Percentiles rank a stretch among this genome's conserved stretches.
Conservation (phyloP, 2,888 invertebrate genomes). For the Troilus luridus region DNA sequence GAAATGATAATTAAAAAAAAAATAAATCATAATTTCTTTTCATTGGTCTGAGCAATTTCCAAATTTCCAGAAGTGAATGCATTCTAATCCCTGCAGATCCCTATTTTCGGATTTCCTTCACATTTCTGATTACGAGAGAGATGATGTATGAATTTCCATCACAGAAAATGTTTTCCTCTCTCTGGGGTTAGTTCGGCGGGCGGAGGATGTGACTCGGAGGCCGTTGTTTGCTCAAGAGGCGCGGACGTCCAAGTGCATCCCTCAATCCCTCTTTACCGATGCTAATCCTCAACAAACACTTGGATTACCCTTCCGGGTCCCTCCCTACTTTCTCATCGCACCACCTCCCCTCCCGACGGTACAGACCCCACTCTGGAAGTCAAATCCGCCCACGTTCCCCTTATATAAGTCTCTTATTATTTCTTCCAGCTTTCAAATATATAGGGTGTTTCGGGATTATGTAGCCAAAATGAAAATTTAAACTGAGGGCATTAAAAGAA, state of each 20-base stretch:
- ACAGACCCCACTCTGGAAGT: constrained; percentile 22
- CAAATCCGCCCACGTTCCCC: background rate
- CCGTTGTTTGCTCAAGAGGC: constrained; percentile 26
- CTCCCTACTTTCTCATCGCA: constrained; percentile 45
- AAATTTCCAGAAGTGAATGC: background rate
- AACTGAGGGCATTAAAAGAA: no score
- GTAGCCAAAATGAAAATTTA: no score
- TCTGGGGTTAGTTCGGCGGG: background rate
- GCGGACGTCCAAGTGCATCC: constrained; percentile 18
- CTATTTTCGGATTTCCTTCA: background rate
- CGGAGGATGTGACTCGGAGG: constrained; percentile 23
- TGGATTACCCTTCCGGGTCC: constrained; percentile 32
- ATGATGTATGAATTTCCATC: background rate
- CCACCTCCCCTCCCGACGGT: no score
- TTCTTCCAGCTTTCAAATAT: background rate
- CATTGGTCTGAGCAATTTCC: background rate
- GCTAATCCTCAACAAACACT: constrained; percentile 49
- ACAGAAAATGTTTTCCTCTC: background rate
- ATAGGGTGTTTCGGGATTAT: no score
- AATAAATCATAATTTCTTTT: no score
- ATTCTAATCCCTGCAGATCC: background rate
- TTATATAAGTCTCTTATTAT: background rate
- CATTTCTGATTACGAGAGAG: background rate
- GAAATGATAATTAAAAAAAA: no score
- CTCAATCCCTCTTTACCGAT: constrained; percentile 42